A percentile compares a stretch with the other conserved stretches of the same genome.
These are phyloP conservation scores for Drosophila mojavensis DNA, from an alignment of 1,140 invertebrate genomes.

Conservation along the genomic window DNA sequence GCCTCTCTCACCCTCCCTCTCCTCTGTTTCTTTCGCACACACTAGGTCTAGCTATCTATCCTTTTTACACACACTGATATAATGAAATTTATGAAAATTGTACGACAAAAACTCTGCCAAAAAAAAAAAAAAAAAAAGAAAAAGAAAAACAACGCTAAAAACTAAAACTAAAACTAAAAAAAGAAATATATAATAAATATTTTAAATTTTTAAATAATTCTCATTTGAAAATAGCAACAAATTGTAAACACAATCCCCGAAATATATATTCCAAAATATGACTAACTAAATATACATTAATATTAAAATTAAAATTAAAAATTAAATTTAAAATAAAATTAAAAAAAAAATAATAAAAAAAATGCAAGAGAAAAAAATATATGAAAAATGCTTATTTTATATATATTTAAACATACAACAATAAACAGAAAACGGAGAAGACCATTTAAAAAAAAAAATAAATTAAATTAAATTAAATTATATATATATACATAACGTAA, in stretches of 20 bases:
- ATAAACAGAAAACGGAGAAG: constrained; percentile 57
- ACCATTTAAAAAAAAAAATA: constrained; percentile 60
- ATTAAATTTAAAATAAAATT: not conserved
- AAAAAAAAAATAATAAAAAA: constrained; percentile 2
- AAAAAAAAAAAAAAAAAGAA: too few relatives aligned
- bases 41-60: not conserved
- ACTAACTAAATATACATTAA: constrained; percentile 57
- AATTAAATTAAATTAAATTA: constrained; percentile 36
- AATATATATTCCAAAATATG: constrained; percentile 33
- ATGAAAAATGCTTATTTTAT: constrained; percentile 69
- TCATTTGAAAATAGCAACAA: constrained; percentile 66
- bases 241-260: constrained; percentile 52
- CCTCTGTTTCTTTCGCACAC: not conserved
- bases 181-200: constrained; percentile 10
- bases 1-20: not conserved
- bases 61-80: constrained; percentile 9
- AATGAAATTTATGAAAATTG: not conserved
- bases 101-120: constrained; percentile 60
- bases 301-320: constrained; percentile 14
- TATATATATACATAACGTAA: constrained; percentile 47
- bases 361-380: constrained; percentile 29
- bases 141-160: constrained; percentile 45
- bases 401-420: constrained; percentile 75
- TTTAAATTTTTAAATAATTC: constrained; percentile 25
- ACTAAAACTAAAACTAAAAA: constrained; percentile 8